phyloP scores from a whole-genome alignment of 2,797 vertebrate species.

The Echeneis naucrates region DNA sequence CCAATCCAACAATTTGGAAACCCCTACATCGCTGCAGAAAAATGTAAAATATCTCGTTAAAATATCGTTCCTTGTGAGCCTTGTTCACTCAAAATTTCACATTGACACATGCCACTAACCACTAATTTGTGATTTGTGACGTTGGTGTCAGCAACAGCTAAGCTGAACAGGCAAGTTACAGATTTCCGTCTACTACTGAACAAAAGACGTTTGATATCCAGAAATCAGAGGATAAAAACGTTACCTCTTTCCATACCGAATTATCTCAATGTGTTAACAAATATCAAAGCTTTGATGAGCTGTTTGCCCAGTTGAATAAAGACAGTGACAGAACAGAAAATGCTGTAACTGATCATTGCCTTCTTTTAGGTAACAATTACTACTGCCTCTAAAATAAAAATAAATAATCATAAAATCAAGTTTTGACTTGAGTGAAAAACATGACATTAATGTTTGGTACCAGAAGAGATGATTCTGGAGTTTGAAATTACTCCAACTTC shows the following conservation, averaged over 20 bases:
- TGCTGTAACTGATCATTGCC: slow-evolving; percentile 9
- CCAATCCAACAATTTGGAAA: not conserved
- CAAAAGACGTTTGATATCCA: too few species aligned
- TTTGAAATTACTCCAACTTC: too few species aligned
- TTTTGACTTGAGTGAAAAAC: not conserved
- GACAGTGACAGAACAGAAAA: not conserved
- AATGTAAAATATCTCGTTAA: too few species aligned
- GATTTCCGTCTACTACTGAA: too few species aligned
- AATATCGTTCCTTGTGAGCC: not conserved
- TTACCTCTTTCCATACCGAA: slow-evolving; percentile 1
- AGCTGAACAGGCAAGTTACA: too few species aligned
- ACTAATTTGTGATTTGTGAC: not conserved
- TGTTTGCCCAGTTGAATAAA: not conserved
- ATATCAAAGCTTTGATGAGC: too few species aligned
- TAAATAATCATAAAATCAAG: not conserved
- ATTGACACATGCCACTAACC: too few species aligned
- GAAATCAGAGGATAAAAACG: not conserved
- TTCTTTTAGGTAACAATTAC: not conserved
- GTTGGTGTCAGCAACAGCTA: not conserved
- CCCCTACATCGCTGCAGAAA: too few species aligned
- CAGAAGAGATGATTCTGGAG: too few species aligned
- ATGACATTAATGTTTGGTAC: too few species aligned
- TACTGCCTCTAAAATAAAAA: too few species aligned
- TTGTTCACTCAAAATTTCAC: not conserved
- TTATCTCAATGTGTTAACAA: not conserved